Percentiles rank a stretch among this genome's conserved stretches.
These are phyloP conservation scores for Acanthisitta chloris DNA, from an alignment of 2,113 vertebrate species.

Conservation along the genomic window DNA sequence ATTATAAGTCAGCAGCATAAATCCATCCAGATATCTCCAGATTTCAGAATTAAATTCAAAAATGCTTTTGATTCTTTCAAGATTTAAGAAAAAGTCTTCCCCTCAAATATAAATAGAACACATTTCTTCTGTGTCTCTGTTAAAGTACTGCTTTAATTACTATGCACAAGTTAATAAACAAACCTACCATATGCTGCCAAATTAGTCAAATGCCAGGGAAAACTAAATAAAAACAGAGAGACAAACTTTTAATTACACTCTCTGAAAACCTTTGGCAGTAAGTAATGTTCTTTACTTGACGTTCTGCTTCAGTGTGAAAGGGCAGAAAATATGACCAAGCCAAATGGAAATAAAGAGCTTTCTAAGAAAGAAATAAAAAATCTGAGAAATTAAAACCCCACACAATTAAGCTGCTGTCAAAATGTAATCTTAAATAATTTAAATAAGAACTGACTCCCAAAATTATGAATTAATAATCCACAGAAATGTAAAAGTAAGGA, in stretches of 20 bases:
- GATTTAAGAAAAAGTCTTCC: not conserved
- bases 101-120: not conserved
- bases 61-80: not conserved
- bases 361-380: not conserved
- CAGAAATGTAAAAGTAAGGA: not conserved
- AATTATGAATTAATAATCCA: not conserved
- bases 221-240: slow-evolving; percentile 49
- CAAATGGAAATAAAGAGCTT: not conserved
- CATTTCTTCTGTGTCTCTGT: slow-evolving; percentile 27
- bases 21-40: not conserved
- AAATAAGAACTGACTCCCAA: not conserved
- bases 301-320: slow-evolving; percentile 11
- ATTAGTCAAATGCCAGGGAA: slow-evolving; percentile 61
- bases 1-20: not conserved
- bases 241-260: slow-evolving; percentile 60
- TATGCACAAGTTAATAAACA: slow-evolving; percentile 47
- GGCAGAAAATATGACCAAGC: not conserved
- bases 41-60: not conserved
- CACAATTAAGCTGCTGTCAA: not conserved
- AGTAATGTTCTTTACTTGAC: slow-evolving; percentile 53
- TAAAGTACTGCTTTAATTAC: slow-evolving; percentile 52
- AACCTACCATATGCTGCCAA: slow-evolving; percentile 59
- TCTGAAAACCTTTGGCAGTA: slow-evolving; percentile 39
- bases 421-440: not conserved
- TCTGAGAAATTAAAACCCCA: not conserved